Evolutionary conservation across 2,797 vertebrate genomes (phyloP), one percentile per base, ranked within the genome.

Genomic region (Sebastes paucispinis): DNA sequence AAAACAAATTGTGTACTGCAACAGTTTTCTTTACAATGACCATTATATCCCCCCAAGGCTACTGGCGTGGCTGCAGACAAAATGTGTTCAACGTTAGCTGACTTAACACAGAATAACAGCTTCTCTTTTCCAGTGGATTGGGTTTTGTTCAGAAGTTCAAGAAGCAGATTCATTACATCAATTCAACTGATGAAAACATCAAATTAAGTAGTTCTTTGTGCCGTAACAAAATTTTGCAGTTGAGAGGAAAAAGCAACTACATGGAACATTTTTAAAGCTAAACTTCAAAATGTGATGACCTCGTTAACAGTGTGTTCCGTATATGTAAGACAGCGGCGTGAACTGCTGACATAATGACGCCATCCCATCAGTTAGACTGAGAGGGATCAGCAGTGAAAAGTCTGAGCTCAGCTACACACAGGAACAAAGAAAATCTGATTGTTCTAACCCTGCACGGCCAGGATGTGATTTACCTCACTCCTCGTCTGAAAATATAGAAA

Each of bases 401-500:
- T 50, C 65, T 67, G 39, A 73, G 31, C 75, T 77, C 5, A 11
- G 57, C 75, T 63, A 64, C 80, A 59, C 39, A 27, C 55, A 63
- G 39, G 24, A 78, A 73, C 18, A 32, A 31, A 79, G 36, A 10
- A 81, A 74, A 87, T 88, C 70, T 0, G 24, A 81, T 82, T 64
- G 74, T 69, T 86, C 54, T 27, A 60, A 75, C 71, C 76, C 73
- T 27, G 39, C 34, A 13, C 65, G 12, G 52, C 63, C 65, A 20
- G 47, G 65, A 76, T 87, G 69, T 69, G 74, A 87, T 88, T 87
- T 79, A 77, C 76, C 67, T 75, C 64, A 54, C 36, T 68, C 59
- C 58, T 77, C 22, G 11, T 79, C 82, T 79, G 39, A 80, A 79
- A 75, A 68, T 84, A 87, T 80, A 81, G 64, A 82, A 81, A 88